Conservation (phyloP, 1,140 invertebrate genomes). For the Drosophila virilis region DNA sequence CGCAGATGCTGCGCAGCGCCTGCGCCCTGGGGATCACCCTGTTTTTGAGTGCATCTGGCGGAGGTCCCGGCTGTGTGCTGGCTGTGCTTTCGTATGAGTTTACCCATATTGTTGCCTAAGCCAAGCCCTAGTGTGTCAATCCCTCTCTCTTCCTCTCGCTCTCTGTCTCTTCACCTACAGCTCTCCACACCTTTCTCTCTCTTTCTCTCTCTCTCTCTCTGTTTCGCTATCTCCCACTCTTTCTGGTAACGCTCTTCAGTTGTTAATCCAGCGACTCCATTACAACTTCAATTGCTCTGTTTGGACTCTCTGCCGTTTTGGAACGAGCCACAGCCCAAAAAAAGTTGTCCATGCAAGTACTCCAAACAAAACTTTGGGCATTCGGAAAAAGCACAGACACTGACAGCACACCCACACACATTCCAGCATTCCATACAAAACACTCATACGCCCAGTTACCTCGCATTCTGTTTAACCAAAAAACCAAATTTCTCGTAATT, state of each 20-base stretch:
- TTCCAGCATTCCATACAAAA: slow-evolving; percentile 14
- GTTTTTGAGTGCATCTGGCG: slow-evolving; percentile 54
- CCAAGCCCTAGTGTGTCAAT: slow-evolving; percentile 62
- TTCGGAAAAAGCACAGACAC: slow-evolving; percentile 20
- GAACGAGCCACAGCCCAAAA: slow-evolving; percentile 77
- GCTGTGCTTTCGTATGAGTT: slow-evolving; percentile 22
- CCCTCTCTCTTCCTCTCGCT: slow-evolving; percentile 18
- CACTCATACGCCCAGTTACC: slow-evolving; percentile 51
- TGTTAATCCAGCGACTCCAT: slow-evolving; percentile 64
- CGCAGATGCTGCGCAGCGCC: slow-evolving; percentile 71
- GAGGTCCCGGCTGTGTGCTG: slow-evolving; percentile 15
- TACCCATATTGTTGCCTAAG: slow-evolving; percentile 34
- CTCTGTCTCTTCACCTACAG: not conserved
- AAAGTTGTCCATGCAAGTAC: slow-evolving; percentile 52
- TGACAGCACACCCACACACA: slow-evolving; percentile 19
- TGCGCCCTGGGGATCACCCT: slow-evolving; percentile 59
- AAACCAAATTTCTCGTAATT: slow-evolving; percentile 82
- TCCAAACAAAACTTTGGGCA: slow-evolving; percentile 34
- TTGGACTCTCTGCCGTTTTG: slow-evolving; percentile 56
- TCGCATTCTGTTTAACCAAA: slow-evolving; percentile 64
- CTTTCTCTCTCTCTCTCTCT: slow-evolving; percentile 4
- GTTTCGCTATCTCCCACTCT: not conserved
- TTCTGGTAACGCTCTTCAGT: slow-evolving; percentile 46
- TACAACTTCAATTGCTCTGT: slow-evolving; percentile 60
- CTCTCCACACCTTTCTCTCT: not conserved